Conservation (phyloP, 2,113 vertebrate genomes). For the Chlorodrepanis virens region DNA sequence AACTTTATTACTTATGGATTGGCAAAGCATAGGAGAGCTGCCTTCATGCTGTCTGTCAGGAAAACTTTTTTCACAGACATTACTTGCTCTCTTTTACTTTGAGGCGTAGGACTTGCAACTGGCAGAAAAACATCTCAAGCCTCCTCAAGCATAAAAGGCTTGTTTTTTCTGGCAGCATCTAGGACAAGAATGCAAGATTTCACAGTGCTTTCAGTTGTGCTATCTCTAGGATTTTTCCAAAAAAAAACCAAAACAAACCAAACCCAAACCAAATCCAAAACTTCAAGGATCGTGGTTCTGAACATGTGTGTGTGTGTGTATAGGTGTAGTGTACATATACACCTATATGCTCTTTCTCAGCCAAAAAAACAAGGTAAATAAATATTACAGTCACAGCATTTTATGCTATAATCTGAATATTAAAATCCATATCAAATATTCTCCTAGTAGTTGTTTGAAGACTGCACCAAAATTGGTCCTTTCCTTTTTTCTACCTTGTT, state of each 20-base stretch:
- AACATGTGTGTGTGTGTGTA: neutral
- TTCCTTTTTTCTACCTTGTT: neutral
- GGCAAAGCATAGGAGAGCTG: neutral
- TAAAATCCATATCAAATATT: neutral
- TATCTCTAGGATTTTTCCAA: conserved; percentile 29
- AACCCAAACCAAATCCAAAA: neutral
- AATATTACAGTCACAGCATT: neutral
- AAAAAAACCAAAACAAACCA: neutral
- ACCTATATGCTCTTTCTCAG: neutral
- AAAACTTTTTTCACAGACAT: conserved; percentile 27
- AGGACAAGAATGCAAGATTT: conserved; percentile 1
- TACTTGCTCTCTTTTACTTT: conserved; percentile 13
- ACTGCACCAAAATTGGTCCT: neutral
- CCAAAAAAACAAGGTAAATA: neutral
- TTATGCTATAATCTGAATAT: neutral
- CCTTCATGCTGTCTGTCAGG: neutral
- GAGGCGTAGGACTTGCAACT: neutral
- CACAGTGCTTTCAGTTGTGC: conserved; percentile 10
- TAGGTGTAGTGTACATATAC: neutral
- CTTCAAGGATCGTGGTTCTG: neutral
- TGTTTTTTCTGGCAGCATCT: conserved; percentile 48
- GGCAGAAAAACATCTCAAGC: conserved; percentile 32
- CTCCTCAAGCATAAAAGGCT: conserved; percentile 34
- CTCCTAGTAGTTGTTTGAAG: neutral
- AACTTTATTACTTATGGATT: neutral